Evolutionary conservation across 2,888 invertebrate genomes (phyloP), one percentile per base, ranked within the genome.

Genomic region (Steinernema scapterisci): DNA sequence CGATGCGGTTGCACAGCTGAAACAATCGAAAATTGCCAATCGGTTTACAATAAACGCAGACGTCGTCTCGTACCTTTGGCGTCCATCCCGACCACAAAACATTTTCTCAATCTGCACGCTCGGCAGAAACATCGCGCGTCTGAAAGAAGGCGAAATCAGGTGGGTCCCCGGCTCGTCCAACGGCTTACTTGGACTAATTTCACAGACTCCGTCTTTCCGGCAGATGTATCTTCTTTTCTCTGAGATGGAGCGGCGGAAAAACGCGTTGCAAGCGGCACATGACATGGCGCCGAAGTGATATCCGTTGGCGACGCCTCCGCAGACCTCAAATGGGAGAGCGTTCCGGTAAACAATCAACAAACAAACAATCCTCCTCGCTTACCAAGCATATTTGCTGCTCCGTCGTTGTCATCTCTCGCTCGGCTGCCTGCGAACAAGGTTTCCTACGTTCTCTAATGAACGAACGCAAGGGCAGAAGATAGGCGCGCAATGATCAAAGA

Each of bases 1-100:
- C 78, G 78, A 71, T 78, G 78, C 3, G 78, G 78, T 72, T 78
- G 78, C 13, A 78, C 78, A 16, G 78, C 77, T 76, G 70, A 72
- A 45, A 73, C 63, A 23, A 3, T 38, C 38, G 38, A 38, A 38
- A 31, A 9, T 31, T 3, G 70, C 21, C 45, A 23, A 13, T 51
- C 21, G 25, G 44, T 73, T 46, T 52, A 46, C 27, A 72, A 27
- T 38, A n/a, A n/a, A n/a, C n/a, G n/a, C n/a, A n/a, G n/a, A n/a
- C n/a, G n/a, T n/a, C n/a, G n/a, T n/a, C n/a, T 71, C 75, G 25
- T 44, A 75, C 75, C 75, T 52, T 54, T 48, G 6, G 78, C 72
- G 27, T 78, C 71, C 78, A 78, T 78, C 0, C 78, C 78, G 51
- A 79, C 75, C 21, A 63, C 21, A 23, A 78, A 70, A 54, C 78